phyloP scores from a whole-genome alignment of 2,797 vertebrate species.

The Scolopax bukidnonensis region DNA sequence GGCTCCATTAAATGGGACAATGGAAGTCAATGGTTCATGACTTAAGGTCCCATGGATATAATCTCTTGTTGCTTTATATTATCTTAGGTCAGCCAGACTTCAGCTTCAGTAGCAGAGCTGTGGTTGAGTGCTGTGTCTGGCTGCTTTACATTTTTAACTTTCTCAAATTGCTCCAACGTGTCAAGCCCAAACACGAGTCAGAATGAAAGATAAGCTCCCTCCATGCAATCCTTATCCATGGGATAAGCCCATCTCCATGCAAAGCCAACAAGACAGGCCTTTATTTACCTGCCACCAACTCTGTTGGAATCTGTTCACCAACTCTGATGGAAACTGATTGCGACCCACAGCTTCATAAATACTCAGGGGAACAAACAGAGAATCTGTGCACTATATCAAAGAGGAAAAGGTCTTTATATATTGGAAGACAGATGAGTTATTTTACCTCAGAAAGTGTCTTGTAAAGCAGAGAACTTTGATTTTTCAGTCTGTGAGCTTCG shows the following conservation, averaged over 20 bases:
- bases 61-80: not conserved
- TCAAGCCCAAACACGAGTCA: not conserved
- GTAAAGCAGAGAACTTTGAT: conserved; percentile 87
- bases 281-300: not conserved
- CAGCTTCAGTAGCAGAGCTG: not conserved
- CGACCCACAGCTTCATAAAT: not conserved
- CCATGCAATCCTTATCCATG: not conserved
- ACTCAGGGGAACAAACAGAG: not conserved
- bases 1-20: not conserved
- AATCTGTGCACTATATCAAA: not conserved
- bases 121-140: not conserved
- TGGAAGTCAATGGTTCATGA: not conserved
- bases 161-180: not conserved
- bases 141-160: not conserved
- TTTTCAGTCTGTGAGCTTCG: conserved; percentile 94
- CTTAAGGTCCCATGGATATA: not conserved
- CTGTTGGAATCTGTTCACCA: not conserved
- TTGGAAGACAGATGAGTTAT: not conserved
- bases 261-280: not conserved
- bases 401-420: not conserved
- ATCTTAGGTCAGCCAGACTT: not conserved
- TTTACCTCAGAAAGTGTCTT: conserved; percentile 87
- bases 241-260: not conserved
- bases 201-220: not conserved
- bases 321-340: not conserved